phyloP scores from a whole-genome alignment of 2,888 invertebrate genomes.

The Abrostola triplasia region DNA sequence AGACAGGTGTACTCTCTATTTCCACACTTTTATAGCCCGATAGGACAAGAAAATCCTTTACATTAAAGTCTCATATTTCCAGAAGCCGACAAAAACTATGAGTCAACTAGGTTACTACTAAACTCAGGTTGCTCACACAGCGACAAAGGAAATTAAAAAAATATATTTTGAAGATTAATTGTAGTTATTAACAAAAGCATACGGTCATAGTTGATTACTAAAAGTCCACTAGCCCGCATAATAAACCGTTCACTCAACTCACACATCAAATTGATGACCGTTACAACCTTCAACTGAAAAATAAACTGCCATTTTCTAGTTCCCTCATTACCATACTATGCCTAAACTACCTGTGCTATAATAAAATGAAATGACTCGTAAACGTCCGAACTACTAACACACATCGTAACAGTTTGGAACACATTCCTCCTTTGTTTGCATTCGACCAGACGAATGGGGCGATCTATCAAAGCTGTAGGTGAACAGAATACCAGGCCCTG shows the following conservation, averaged over 20 bases:
- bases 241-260: neutral
- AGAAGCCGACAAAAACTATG: too few relatives aligned
- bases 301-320: constrained; percentile 17
- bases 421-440: constrained; percentile 66
- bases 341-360: constrained; percentile 23
- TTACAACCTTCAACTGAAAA: constrained; percentile 4
- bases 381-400: constrained; percentile 38
- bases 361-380: constrained; percentile 45
- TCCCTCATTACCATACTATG: constrained; percentile 15
- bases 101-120: too few relatives aligned
- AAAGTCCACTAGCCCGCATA: neutral
- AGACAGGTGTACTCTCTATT: too few relatives aligned
- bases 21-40: too few relatives aligned
- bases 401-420: constrained; percentile 30
- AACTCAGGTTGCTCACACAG: too few relatives aligned
- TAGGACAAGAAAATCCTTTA: too few relatives aligned
- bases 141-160: too few relatives aligned
- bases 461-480: constrained; percentile 72
- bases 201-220: neutral
- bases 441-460: constrained; percentile 64
- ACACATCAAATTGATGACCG: neutral
- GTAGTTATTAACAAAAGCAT: neutral
- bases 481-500: constrained; percentile 58
- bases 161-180: too few relatives aligned
- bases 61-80: too few relatives aligned